Evolutionary conservation across 1,140 invertebrate species (phyloP).

Genomic region (Zaprionus tsacasi): DNA sequence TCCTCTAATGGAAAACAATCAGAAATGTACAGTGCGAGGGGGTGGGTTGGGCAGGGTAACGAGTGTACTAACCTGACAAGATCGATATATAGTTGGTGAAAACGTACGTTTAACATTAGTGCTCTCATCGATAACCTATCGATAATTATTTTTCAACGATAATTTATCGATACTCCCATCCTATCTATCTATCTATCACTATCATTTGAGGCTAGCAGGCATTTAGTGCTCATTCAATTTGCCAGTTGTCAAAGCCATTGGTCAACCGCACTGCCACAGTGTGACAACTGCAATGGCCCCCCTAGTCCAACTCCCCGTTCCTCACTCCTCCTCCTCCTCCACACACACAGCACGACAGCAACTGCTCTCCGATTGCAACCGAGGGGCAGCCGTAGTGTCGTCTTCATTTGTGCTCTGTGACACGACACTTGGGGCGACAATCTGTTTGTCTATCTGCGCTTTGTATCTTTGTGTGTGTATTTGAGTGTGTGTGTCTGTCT

Average conservation of each 20-base stretch:
- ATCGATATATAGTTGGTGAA: no score
- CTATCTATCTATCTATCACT: no score
- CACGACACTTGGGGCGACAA: conserved; percentile 69
- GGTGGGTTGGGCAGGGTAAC: background rate
- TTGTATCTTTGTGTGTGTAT: conserved; percentile 55
- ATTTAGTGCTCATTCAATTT: background rate
- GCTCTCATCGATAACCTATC: background rate
- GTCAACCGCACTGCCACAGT: background rate
- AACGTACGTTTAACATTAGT: no score
- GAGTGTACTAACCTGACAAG: background rate
- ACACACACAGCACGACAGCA: background rate
- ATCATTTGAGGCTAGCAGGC: no score
- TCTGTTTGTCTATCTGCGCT: conserved; percentile 73
- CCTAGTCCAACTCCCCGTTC: background rate
- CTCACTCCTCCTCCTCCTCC: background rate
- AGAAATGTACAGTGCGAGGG: conserved; percentile 28
- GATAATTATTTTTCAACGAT: background rate
- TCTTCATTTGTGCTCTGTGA: conserved; percentile 17
- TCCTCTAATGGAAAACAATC: conserved; percentile 67
- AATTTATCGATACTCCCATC: no score
- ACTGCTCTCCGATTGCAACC: background rate
- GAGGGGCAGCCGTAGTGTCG: background rate
- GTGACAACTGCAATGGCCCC: background rate
- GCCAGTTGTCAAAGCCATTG: background rate
- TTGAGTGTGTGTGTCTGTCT: conserved; percentile 67